Base-by-base conservation (phyloP, 1,140 invertebrate species). In the Choristoneura fumiferana region DNA sequence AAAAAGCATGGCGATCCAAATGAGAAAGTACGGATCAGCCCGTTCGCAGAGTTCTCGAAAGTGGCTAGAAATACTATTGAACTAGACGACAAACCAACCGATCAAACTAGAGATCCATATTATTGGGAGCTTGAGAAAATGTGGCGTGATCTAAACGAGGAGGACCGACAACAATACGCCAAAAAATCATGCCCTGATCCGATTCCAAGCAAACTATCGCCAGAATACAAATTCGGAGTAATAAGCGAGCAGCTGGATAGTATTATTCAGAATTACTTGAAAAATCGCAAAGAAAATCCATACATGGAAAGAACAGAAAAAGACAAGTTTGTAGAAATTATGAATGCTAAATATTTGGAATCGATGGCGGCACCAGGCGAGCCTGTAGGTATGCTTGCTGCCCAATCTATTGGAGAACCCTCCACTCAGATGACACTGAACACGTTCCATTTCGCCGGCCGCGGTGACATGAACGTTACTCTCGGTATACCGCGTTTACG, bases 341-440 rank as follows among this genome's bases (percentile, higher is more conserved):
- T 98, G 58, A 93, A 94, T 65, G 85, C 93, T 9, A 98, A 97
- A 87, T 91, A 93, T 33, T 92, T 97, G 73, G 93, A 92, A 66
- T 93, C 95, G 0, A 80, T 97, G 61, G 95, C 94, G 43, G 92
- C 94, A 12, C 96, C 98, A 1, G 99, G 99, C 1, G 99, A 99
- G 89, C 94, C 98, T 8, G 98, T 99, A 10, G 99, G 99, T 17
- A 83, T 99, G 15, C 86, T 99, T 55, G 98, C 98, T 13, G 98
- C 98, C 14, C 95, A 96, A 91, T 99, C 97, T 6, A 95, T 99
- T 68, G 98, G 98, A 60, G 99, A 99, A 90, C 98, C 98, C 0
- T 99, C 98, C 1, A 99, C 99, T 57, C 98, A 99, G 91, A 99
- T 99, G 98, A 99, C 99, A 70, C 85, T 99, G 63, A 99, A 99